phyloP scores from a whole-genome alignment of 2,113 vertebrate genomes.

The Chiloscyllium plagiosum region DNA sequence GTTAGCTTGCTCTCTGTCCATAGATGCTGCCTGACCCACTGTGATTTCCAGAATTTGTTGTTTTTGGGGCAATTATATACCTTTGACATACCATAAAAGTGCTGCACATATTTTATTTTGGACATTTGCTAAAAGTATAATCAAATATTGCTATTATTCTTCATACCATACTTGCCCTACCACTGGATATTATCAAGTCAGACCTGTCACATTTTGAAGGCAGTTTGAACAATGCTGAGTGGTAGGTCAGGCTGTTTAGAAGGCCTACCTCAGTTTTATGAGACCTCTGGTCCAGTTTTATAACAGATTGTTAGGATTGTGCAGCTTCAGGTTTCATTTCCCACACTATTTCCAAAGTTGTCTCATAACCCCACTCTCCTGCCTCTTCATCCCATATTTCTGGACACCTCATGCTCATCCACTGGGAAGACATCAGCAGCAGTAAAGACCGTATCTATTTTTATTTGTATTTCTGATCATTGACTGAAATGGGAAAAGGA shows the following conservation, averaged over 20 bases:
- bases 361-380: too few relatives aligned
- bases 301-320: background rate
- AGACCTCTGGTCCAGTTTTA: background rate
- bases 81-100: background rate
- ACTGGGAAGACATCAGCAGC: too few relatives aligned
- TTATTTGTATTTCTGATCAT: too few relatives aligned
- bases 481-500: too few relatives aligned
- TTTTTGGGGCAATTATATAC: background rate
- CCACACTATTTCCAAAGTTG: too few relatives aligned
- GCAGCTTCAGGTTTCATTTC: background rate
- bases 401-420: too few relatives aligned
- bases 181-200: background rate
- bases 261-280: background rate
- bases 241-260: background rate
- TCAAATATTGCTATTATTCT: background rate
- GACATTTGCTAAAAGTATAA: background rate
- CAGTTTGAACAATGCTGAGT: background rate
- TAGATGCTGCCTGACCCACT: too few relatives aligned
- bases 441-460: too few relatives aligned
- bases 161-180: background rate
- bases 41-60: too few relatives aligned
- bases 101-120: background rate
- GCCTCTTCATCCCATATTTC: too few relatives aligned
- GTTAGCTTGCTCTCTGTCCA: too few relatives aligned
- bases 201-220: background rate